Evolutionary conservation across 2,113 vertebrate species (phyloP).

Genomic region (Malurus elegans): DNA sequence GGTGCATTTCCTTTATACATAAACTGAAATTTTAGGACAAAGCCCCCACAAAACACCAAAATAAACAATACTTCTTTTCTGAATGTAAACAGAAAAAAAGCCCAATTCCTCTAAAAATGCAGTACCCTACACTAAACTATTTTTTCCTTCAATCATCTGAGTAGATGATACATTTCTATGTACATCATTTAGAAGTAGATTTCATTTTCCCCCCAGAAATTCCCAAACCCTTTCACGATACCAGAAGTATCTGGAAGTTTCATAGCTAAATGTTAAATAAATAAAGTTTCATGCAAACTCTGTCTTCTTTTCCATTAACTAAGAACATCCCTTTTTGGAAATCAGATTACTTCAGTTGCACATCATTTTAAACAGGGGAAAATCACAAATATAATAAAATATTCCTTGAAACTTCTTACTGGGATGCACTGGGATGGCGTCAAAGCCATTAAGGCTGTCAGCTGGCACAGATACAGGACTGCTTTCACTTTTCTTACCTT

Average conservation of each 20-base stretch:
- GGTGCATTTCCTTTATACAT: background rate
- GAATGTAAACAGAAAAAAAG: background rate
- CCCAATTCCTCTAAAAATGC: background rate
- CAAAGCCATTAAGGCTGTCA: background rate
- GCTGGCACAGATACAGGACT: background rate
- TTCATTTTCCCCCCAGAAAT: background rate
- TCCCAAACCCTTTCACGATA: background rate
- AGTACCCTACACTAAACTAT: background rate
- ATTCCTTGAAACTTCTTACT: background rate
- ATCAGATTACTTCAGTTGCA: background rate
- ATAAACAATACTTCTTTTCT: background rate
- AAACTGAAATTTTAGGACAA: background rate
- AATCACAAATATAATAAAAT: background rate
- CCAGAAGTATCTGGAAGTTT: background rate
- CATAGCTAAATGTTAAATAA: background rate
- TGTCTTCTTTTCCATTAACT: background rate
- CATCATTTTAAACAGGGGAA: background rate
- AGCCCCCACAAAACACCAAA: accelerated
- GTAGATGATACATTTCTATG: background rate
- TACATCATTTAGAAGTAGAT: background rate
- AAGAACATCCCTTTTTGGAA: background rate
- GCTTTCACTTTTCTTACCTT: background rate
- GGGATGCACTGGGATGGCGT: background rate
- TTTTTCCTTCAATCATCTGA: background rate
- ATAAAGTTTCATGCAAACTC: background rate